Conservation (phyloP, 2,888 invertebrate genomes). For the Mimumesa dahlbomi region DNA sequence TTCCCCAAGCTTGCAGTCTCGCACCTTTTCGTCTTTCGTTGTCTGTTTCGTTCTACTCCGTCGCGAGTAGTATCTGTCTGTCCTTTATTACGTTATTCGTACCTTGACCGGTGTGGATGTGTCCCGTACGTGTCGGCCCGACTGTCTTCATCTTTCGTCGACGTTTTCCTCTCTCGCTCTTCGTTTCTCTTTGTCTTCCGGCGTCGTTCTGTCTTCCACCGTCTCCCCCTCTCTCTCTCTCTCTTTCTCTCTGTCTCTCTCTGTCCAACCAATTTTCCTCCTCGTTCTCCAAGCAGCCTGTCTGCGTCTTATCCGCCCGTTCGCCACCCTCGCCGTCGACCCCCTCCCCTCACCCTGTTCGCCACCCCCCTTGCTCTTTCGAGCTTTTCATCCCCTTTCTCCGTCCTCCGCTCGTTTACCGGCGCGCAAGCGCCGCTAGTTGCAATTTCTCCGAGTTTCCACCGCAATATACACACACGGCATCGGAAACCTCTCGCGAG, state of each 20-base stretch:
- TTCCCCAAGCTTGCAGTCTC: not conserved
- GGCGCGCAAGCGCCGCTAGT: constrained; percentile 57
- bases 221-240: constrained; percentile 13
- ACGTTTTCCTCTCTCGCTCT: not conserved
- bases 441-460: constrained; percentile 57
- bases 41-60: constrained; percentile 11
- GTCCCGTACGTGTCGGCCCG: constrained; percentile 21
- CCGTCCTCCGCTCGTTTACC: constrained; percentile 29
- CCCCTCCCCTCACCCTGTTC: constrained; percentile 9
- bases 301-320: constrained; percentile 52
- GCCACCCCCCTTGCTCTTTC: constrained; percentile 25
- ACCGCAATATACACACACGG: constrained; percentile 49
- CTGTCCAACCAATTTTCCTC: constrained; percentile 18
- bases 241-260: constrained; percentile 8
- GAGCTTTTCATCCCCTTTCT: constrained; percentile 58
- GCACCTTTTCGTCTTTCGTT: constrained; percentile 30
- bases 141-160: constrained; percentile 35
- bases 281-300: constrained; percentile 38
- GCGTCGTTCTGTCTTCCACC: too few species aligned
- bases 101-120: constrained; percentile 9
- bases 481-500: constrained; percentile 56
- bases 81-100: constrained; percentile 24
- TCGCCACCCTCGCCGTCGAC: constrained; percentile 3
- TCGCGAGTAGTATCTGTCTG: constrained; percentile 6
- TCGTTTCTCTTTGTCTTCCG: too few species aligned